Evolutionary conservation across 2,113 vertebrate genomes (phyloP), one percentile per base, ranked within the genome.

Genomic region (Barbus barbus): DNA sequence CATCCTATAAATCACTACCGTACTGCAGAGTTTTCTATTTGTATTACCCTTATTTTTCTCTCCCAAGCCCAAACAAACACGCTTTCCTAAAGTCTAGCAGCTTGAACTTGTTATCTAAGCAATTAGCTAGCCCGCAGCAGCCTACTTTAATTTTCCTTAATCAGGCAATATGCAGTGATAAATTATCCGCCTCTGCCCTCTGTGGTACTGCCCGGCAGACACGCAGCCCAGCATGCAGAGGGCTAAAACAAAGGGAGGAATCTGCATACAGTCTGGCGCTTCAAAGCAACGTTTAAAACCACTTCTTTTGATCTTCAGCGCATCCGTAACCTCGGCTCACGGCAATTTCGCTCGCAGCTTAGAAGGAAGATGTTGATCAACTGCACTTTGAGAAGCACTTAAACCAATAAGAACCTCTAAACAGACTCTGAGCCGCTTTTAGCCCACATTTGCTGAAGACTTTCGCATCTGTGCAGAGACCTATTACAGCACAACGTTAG

Each of bases 91-190:
- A 89, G 86, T 90, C 86, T 85, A 92, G 89, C 84, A 89, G 89
- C 89, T 93, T 92, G 90, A 93, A 92, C 89, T 92, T 91, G 88
- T 90, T 92, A 92, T 93, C 91, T 88, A 90, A 90, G 92, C 90
- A 92, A 93, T 93, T 94, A 90, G 89, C 26, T 22, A 90, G 83
- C 89, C 86, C 90, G 88, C 81, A 92, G 87, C 90, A 69, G 89
- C 81, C 89, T 74, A 87, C 89, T 92, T 92, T 92, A 87, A 94
- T 94, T 94, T 90, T 84, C 89, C 76, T 91, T 92, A 92, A 93
- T 93, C 91, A 91, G 90, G 86, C 83, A 88, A 88, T 91, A 92
- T 93, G 92, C 87, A 88, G 86, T 88, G 87, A 92, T 93, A 91
- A 93, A 94, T 92, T 87, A 90, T 87, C 90, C 88, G 90, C 89